Evolutionary conservation across 2,888 invertebrate genomes (phyloP), one percentile per base, ranked within the genome.

Genomic region (Diabrotica balteata): DNA sequence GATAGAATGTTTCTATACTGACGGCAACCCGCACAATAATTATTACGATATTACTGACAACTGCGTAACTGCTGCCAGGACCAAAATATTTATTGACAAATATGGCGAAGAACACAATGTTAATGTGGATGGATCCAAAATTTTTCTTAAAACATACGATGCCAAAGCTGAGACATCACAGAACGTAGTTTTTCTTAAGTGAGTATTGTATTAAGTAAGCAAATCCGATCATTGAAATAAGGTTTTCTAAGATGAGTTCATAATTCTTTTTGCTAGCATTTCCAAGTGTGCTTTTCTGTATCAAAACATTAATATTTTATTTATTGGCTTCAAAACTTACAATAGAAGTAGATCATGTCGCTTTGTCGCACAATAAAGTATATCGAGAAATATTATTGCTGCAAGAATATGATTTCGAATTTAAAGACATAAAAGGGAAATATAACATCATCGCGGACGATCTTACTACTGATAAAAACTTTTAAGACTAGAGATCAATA

Each of bases 11-110:
- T 11, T 55, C 5, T 55, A 55, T 11, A 44, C 11, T n/a, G 55
- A 55, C 43, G 11, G 9, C 3, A 55, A 11, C 43, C n/a, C n/a
- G 6, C 10, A 55, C 11, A 55, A 55, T 44, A 55, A 44, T 55
- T 55, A 55, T 44, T 55, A 55, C 11, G 55, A 55, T 55, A 43
- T 55, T 11, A 44, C 55, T 7, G 8, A 11, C 8, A 55, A 44
- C 11, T 55, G 55, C 11, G 7, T 9, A 8, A 8, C 42, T 10
- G 55, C 55, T 8, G 1, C 43, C n/a, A 44, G 42, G 44, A 44
- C 44, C n/a, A 43, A 43, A 1, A 55, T 8, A 9, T 55, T 55
- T n/a, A n/a, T n/a, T 7, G 55, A 55, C 8, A 55, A 55, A 55
- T 55, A n/a, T 11, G 10, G 44, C 8, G 11, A 55, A 10, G n/a